Evolutionary conservation across 2,797 vertebrate genomes (phyloP).

Genomic region (Syndactyla subalaris): DNA sequence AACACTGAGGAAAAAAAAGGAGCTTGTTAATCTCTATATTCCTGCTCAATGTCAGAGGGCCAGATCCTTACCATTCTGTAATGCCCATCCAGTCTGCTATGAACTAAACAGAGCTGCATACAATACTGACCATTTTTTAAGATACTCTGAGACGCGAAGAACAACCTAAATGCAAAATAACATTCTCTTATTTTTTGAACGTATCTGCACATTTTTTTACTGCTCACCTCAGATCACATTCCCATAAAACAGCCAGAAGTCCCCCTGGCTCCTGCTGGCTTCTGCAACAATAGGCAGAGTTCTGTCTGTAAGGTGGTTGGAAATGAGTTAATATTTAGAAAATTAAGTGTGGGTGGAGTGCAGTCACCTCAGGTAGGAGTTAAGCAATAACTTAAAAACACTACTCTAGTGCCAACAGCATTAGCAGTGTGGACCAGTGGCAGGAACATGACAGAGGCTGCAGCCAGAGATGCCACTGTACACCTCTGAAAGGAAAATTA

Average conservation of each 20-base stretch:
- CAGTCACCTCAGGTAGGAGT: background rate
- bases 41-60: background rate
- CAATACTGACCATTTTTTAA: background rate
- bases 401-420: background rate
- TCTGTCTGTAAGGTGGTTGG: background rate
- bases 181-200: background rate
- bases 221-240: fast-evolving
- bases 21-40: background rate
- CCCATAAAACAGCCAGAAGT: background rate
- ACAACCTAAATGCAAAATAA: background rate
- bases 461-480: background rate
- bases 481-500: background rate
- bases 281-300: background rate
- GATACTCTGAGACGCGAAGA: background rate
- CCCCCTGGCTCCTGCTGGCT: background rate
- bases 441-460: background rate
- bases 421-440: background rate
- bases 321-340: background rate
- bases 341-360: background rate
- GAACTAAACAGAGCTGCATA: background rate
- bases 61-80: background rate
- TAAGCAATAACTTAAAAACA: slow-evolving; percentile 14
- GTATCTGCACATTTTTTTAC: background rate
- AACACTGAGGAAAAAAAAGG: background rate
- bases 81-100: background rate